Conservation (phyloP, 2,113 vertebrate genomes). For the Antechinus flavipes region DNA sequence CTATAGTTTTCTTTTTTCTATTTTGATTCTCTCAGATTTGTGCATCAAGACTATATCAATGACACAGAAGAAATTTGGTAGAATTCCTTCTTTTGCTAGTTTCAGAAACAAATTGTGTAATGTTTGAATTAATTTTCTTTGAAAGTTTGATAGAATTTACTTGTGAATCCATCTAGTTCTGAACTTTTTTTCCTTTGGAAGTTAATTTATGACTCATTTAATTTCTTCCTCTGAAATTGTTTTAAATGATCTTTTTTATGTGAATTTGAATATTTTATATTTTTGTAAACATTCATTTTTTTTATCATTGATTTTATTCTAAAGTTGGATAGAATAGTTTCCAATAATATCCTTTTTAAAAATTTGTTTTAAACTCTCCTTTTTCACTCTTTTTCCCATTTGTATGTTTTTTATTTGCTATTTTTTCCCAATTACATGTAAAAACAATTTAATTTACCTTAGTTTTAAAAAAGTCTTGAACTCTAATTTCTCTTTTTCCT, state of each 20-base stretch:
- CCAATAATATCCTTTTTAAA: too few species aligned
- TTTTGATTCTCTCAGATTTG: not conserved
- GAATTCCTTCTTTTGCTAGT: not conserved
- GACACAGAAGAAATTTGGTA: not conserved
- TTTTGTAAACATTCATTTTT: not conserved
- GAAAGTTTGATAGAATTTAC: not conserved
- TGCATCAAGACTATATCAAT: not conserved
- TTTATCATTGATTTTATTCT: not conserved
- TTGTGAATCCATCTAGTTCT: not conserved
- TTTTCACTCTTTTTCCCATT: not conserved
- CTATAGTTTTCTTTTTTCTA: not conserved
- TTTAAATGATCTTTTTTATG: not conserved
- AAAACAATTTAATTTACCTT: too few species aligned
- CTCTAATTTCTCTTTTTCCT: too few species aligned
- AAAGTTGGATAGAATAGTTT: not conserved
- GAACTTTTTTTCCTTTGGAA: too few species aligned
- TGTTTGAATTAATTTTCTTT: not conserved
- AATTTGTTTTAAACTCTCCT: not conserved
- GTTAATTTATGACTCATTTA: too few species aligned
- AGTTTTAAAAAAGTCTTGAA: too few species aligned
- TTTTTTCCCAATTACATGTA: too few species aligned
- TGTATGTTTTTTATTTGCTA: too few species aligned
- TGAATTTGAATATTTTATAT: not conserved
- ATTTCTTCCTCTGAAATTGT: not conserved
- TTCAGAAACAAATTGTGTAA: not conserved